Percentiles rank a stretch among this genome's conserved stretches.
Conservation (phyloP, 2,888 invertebrate genomes). For the Amphipyra tragopoginis region DNA sequence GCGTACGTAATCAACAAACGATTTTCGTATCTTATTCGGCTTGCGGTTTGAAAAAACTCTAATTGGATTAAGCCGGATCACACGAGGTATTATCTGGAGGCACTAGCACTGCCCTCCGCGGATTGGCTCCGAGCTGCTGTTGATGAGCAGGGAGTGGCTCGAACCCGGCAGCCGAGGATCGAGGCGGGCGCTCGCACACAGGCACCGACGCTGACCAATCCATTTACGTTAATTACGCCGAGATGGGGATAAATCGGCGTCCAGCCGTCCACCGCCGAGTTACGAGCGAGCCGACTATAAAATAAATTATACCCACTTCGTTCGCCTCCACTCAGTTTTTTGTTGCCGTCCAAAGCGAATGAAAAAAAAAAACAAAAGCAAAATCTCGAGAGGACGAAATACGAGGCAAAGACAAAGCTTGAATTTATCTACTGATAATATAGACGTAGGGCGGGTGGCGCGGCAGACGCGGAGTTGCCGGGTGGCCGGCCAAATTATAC, state of each 20-base stretch:
- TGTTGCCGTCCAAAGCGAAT: conserved; percentile 82
- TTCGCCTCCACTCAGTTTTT: conserved; percentile 89
- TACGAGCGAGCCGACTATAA: conserved; percentile 89
- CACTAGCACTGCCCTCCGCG: conserved; percentile 51
- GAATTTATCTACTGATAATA: conserved; percentile 90
- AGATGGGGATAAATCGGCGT: conserved; percentile 89
- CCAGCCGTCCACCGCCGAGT: conserved; percentile 89
- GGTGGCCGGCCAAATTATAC: conserved; percentile 88
- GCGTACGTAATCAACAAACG: conserved; percentile 79
- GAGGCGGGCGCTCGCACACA: conserved; percentile 75
- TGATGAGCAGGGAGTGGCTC: conserved; percentile 74
- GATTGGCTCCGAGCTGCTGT: conserved; percentile 60
- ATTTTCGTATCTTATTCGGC: conserved; percentile 78
- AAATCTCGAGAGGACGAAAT: conserved; percentile 89
- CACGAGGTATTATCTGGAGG: conserved; percentile 46
- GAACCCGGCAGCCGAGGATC: conserved; percentile 59
- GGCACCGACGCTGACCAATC: conserved; percentile 85
- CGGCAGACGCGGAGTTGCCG: conserved; percentile 84
- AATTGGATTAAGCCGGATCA: conserved; percentile 76
- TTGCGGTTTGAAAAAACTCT: conserved; percentile 82
- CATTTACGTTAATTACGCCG: conserved; percentile 89
- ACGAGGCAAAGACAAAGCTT: conserved; percentile 90
- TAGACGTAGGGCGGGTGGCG: conserved; percentile 88
- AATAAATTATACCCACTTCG: conserved; percentile 90
- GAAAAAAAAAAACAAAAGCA: conserved; percentile 85